A percentile compares a stretch with the other conserved stretches of the same genome.
Conservation (phyloP, 2,888 invertebrate species). For the Celastrina argiolus region DNA sequence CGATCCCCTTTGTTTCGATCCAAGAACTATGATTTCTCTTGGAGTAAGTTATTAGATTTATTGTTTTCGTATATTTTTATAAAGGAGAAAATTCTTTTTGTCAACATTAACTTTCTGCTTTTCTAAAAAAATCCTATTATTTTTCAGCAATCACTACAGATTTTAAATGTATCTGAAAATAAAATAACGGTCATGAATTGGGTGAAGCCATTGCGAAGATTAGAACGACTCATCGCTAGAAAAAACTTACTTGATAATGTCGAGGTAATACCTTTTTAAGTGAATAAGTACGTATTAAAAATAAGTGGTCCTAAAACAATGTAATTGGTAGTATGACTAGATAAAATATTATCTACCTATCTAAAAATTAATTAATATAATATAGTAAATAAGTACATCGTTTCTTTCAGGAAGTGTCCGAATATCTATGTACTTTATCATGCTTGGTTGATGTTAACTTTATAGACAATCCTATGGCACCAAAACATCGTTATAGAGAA, state of each 20-base stretch:
- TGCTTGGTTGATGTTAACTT: conserved; percentile 77
- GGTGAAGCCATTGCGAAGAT: conserved; percentile 68
- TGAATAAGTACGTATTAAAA: not conserved
- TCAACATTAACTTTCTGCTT: no score
- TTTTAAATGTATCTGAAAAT: conserved; percentile 81
- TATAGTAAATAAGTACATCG: not conserved
- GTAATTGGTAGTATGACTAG: no score
- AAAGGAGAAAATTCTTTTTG: no score
- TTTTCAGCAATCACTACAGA: conserved; percentile 74
- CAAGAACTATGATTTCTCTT: conserved; percentile 76
- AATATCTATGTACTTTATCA: conserved; percentile 74
- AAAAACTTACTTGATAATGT: conserved; percentile 78
- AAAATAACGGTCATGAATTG: conserved; percentile 75
- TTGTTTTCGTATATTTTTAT: not conserved
- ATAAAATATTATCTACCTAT: no score
- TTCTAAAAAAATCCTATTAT: no score
- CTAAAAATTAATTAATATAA: no score
- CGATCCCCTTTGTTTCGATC: conserved; percentile 82
- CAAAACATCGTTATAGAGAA: conserved; percentile 81
- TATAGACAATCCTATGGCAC: conserved; percentile 80
- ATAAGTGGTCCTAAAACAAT: no score
- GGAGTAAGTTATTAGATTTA: conserved; percentile 68
- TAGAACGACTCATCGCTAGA: conserved; percentile 77
- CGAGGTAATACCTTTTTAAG: conserved; percentile 42
- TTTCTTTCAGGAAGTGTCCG: conserved; percentile 63